phyloP scores from a whole-genome alignment of 1,140 invertebrate genomes.

The Centruroides sculpturatus region DNA sequence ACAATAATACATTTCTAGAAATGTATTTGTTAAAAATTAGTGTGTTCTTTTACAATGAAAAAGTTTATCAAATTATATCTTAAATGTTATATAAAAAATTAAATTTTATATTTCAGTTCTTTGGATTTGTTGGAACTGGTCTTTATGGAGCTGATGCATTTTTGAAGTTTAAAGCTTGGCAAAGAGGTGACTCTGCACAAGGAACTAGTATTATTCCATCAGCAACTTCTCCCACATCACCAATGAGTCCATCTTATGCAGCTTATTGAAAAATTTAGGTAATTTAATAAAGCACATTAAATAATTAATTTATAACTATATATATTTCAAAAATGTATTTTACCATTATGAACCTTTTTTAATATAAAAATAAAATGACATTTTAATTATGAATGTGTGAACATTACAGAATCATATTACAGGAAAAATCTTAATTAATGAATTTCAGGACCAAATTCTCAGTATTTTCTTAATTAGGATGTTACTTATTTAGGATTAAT shows the following conservation, averaged over 20 bases:
- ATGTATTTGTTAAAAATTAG: not conserved
- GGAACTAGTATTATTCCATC: not conserved
- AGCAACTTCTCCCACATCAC: not conserved
- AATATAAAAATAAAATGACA: too few species aligned
- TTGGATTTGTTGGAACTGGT: slow-evolving; percentile 13
- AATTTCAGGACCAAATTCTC: too few species aligned
- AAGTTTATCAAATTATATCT: not conserved
- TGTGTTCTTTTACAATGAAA: not conserved
- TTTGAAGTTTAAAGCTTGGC: slow-evolving; percentile 13
- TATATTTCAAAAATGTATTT: too few species aligned
- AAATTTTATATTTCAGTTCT: slow-evolving; percentile 7
- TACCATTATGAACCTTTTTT: too few species aligned
- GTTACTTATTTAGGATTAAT: too few species aligned
- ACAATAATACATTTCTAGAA: not conserved
- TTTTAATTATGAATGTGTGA: too few species aligned
- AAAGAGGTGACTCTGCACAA: slow-evolving; percentile 6
- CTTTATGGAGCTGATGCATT: slow-evolving; percentile 11
- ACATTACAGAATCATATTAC: too few species aligned
- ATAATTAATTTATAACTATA: too few species aligned
- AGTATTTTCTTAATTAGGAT: too few species aligned
- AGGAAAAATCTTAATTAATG: too few species aligned
- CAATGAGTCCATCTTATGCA: slow-evolving; percentile 3
- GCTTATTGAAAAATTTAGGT: slow-evolving; percentile 3
- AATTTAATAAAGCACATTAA: too few species aligned
- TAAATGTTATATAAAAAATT: not conserved